Conservation (phyloP, 2,888 invertebrate genomes). For the Schizaphis graminum region DNA sequence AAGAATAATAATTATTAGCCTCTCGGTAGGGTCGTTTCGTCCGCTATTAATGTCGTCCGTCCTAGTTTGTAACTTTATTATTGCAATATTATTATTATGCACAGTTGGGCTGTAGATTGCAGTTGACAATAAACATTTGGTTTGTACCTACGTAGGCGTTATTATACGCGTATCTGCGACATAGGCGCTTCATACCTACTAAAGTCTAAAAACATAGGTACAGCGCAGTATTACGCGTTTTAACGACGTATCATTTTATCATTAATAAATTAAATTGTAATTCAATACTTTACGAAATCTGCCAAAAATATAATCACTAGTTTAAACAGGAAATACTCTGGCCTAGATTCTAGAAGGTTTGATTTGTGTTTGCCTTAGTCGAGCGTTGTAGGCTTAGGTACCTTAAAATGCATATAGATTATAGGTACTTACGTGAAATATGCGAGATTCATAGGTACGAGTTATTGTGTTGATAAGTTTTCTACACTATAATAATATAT, state of each 20-base stretch:
- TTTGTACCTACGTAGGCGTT: background rate
- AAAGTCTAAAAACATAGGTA: too few relatives aligned
- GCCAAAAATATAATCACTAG: too few relatives aligned
- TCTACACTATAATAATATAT: background rate
- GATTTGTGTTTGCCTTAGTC: background rate
- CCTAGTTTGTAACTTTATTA: background rate
- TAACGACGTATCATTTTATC: background rate
- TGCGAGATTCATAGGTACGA: background rate
- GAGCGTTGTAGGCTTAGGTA: background rate
- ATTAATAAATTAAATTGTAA: background rate
- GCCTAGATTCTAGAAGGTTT: too few relatives aligned
- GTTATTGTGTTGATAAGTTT: background rate
- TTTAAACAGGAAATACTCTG: background rate
- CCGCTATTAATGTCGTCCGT: background rate
- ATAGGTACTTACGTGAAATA: background rate
- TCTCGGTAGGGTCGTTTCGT: background rate
- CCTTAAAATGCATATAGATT: background rate
- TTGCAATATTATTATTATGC: background rate
- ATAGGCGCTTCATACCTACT: too few relatives aligned
- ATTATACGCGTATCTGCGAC: too few relatives aligned
- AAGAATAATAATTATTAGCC: conserved; percentile 10
- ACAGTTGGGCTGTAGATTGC: background rate
- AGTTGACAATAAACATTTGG: background rate
- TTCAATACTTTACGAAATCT: background rate
- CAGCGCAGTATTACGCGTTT: background rate